These are phyloP conservation scores for Brevimyrus niger DNA, from an alignment of 2,113 vertebrate species.

Conservation along the genomic window DNA sequence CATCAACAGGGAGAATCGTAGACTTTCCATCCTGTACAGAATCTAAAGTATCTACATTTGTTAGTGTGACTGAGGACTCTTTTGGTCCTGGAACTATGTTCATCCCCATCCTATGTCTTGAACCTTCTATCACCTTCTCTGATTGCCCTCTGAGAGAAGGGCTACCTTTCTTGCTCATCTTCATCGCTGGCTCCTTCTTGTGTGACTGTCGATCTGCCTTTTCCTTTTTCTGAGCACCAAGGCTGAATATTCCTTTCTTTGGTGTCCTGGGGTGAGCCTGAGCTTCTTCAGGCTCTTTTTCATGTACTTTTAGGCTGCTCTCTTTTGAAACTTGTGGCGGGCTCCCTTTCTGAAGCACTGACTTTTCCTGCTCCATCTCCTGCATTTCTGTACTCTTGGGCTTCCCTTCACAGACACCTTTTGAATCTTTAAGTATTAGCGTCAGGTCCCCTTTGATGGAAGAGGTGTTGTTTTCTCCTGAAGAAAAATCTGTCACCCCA, in stretches of 20 bases:
- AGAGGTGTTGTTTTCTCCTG: neutral
- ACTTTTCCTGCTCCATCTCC: neutral
- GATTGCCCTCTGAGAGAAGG: constrained; percentile 23
- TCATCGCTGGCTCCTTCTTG: constrained; percentile 31
- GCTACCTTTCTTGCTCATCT: constrained; percentile 34
- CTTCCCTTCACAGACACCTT: neutral
- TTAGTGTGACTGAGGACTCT: neutral
- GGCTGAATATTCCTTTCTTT: constrained; percentile 11
- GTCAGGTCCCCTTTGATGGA: constrained; percentile 33
- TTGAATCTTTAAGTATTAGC: neutral
- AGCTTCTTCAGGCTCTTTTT: constrained; percentile 28
- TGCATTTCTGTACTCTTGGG: neutral
- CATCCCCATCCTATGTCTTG: neutral
- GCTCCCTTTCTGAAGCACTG: constrained; percentile 24
- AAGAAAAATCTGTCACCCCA: neutral
- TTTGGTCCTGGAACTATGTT: constrained; percentile 11
- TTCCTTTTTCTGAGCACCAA: neutral
- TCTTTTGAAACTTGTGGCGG: constrained; percentile 15
- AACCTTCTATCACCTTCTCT: neutral
- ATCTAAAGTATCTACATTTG: neutral
- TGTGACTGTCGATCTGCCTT: constrained; percentile 29
- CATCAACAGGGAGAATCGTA: neutral
- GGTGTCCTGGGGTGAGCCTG: constrained; percentile 31
- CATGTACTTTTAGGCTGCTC: constrained; percentile 12
- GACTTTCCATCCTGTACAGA: constrained; percentile 16